Conservation (phyloP, 2,888 invertebrate genomes). For the Folsomia candida region DNA sequence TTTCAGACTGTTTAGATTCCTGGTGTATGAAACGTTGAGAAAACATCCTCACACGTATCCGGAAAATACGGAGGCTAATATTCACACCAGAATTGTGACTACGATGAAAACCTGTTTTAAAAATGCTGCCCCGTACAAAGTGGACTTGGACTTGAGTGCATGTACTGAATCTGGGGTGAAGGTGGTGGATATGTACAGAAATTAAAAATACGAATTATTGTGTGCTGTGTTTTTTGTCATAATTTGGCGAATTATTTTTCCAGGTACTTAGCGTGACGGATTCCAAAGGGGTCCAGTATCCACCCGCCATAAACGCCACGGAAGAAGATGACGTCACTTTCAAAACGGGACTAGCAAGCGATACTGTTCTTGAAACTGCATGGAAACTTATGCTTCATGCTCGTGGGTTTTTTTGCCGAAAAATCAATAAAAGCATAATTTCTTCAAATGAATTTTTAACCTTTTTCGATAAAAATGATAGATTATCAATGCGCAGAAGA, state of each 20-base stretch:
- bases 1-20: slow-evolving; percentile 24
- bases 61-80: slow-evolving; percentile 16
- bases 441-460: background rate
- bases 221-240: background rate
- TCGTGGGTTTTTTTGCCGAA: slow-evolving; percentile 19
- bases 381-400: slow-evolving; percentile 32
- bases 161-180: background rate
- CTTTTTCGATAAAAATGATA: background rate
- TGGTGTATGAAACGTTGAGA: slow-evolving; percentile 20
- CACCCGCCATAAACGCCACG: background rate
- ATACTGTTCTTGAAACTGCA: slow-evolving; percentile 26
- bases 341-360: slow-evolving; percentile 6
- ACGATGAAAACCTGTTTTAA: slow-evolving; percentile 17
- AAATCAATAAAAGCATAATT: background rate
- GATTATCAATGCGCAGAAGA: slow-evolving; percentile 31
- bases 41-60: slow-evolving; percentile 26
- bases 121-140: background rate
- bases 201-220: background rate
- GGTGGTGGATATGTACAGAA: background rate
- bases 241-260: no score
- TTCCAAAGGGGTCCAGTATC: background rate
- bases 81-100: slow-evolving; percentile 23
- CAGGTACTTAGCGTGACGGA: background rate
- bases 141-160: background rate
- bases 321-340: background rate